Conservation (phyloP, 2,888 invertebrate genomes). For the Aphodius sticticus region DNA sequence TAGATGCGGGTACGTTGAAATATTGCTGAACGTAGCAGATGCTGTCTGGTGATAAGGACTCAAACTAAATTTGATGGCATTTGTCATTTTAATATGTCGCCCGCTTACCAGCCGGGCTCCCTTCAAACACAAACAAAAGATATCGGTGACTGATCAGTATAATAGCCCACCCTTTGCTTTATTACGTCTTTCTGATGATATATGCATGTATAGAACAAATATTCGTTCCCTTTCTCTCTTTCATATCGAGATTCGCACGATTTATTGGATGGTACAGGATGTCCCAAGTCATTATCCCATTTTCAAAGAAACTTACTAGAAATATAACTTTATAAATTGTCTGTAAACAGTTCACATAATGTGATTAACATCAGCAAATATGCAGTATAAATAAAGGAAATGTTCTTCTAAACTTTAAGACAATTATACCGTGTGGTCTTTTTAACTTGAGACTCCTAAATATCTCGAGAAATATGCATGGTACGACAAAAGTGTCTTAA, state of each 20-base stretch:
- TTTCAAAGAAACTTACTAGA: too few species aligned
- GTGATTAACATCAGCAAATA: too few species aligned
- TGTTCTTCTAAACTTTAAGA: too few species aligned
- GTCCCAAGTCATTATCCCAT: too few species aligned
- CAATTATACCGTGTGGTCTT: too few species aligned
- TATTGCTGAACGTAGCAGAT: slow-evolving; percentile 21
- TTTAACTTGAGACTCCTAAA: too few species aligned
- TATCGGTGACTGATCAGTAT: slow-evolving; percentile 1
- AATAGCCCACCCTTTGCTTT: neutral
- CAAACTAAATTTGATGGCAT: slow-evolving; percentile 19
- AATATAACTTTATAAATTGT: too few species aligned
- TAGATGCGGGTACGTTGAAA: neutral
- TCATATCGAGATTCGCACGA: neutral
- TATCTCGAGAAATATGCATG: too few species aligned
- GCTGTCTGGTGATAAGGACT: slow-evolving; percentile 7
- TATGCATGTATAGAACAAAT: neutral
- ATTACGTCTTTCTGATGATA: neutral
- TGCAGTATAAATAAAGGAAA: too few species aligned
- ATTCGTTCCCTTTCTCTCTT: neutral
- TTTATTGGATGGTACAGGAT: too few species aligned
- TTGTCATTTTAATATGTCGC: slow-evolving; percentile 24
- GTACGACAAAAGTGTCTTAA: too few species aligned
- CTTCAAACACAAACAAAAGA: slow-evolving; percentile 22
- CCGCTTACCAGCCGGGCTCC: neutral
- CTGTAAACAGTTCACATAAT: too few species aligned